These are phyloP conservation scores for Pan troglodytes DNA, from an alignment of 2,113 vertebrate genomes.

Conservation along the genomic window NHGRI_mPanTro3-v2.1_pri NC_072404.2:44097501-44098000, in stretches of 20 bases:
- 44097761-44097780: background rate
- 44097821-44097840: no score
- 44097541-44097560: no score
- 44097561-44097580: background rate
- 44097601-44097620: background rate
- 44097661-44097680: background rate
- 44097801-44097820: background rate
- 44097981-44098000: no score
- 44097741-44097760: background rate
- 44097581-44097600: background rate
- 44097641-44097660: background rate
- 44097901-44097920: background rate
- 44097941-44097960: background rate
- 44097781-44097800: background rate
- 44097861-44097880: background rate
- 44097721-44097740: background rate
- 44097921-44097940: background rate
- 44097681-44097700: background rate
- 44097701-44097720: background rate
- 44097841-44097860: background rate
- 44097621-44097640: background rate
- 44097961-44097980: no score
- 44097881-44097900: background rate
- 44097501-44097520: background rate
- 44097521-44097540: background rate